Conservation (phyloP, 35 echinoderm and acorn worm species). For the Heliocidaris tuberculata region DNA sequence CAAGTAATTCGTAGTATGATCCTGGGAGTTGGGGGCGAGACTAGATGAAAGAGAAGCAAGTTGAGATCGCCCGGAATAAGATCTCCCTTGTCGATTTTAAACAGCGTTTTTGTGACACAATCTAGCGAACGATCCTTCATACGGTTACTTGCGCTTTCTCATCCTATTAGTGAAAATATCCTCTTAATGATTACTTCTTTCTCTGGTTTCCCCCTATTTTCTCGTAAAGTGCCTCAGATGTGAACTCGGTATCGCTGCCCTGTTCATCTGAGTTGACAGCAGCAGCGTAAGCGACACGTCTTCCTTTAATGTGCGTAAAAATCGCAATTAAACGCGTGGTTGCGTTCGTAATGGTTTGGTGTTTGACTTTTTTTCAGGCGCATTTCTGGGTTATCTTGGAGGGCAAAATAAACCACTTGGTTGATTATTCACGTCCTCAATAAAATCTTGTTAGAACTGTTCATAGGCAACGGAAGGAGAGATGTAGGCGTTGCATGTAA, state of each 20-base stretch:
- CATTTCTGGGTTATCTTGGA: neutral
- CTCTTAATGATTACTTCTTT: neutral
- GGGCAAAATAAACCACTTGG: neutral
- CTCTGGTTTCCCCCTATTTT: neutral
- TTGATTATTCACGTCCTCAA: neutral
- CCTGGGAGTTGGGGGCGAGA: neutral
- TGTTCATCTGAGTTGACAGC: neutral
- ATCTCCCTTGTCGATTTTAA: neutral
- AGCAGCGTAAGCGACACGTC: constrained; percentile 9
- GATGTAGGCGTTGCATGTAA: too few species aligned
- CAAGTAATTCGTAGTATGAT: neutral
- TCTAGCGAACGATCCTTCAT: constrained; percentile 20
- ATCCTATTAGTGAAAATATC: constrained; percentile 44
- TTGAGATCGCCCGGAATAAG: neutral
- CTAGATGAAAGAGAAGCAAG: neutral
- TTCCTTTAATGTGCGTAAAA: constrained; percentile 35
- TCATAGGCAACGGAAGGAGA: neutral
- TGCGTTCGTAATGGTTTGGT: neutral
- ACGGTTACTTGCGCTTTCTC: constrained; percentile 22
- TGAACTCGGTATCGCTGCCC: neutral
- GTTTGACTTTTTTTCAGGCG: neutral
- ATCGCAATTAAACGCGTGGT: constrained; percentile 25
- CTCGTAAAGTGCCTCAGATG: neutral
- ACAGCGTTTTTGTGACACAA: constrained; percentile 28
- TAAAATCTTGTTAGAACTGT: neutral